These are phyloP conservation scores for Apis laboriosa DNA, from an alignment of 1,140 invertebrate genomes.

Conservation along the genomic window DNA sequence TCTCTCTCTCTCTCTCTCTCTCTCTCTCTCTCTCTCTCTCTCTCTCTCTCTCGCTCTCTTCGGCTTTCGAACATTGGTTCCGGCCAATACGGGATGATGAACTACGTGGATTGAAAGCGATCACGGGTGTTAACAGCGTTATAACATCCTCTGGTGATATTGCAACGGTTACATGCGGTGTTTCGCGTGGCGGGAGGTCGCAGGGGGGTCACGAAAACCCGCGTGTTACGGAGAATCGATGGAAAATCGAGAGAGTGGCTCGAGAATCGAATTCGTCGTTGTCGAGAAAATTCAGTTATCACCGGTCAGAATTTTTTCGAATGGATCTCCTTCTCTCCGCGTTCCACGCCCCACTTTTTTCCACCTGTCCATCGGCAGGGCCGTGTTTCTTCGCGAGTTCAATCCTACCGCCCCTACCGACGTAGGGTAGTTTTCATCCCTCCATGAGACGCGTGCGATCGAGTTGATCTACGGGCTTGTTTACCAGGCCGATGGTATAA, in stretches of 20 bases:
- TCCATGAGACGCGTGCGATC: conserved; percentile 1
- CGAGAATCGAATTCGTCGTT: background rate
- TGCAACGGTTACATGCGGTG: conserved; percentile 60
- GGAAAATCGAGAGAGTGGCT: background rate
- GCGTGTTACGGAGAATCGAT: conserved; percentile 3
- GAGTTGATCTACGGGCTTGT: conserved; percentile 60
- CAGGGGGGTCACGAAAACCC: no score
- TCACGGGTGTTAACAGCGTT: conserved; percentile 79
- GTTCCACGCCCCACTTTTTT: background rate
- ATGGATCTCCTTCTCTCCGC: background rate
- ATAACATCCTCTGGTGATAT: conserved; percentile 69
- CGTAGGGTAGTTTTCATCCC: background rate
- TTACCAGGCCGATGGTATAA: conserved; percentile 50
- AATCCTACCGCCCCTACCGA: background rate
- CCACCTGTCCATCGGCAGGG: background rate
- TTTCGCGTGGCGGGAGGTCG: conserved; percentile 60
- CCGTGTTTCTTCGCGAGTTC: conserved; percentile 15
- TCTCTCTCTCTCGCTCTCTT: background rate
- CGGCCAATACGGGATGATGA: conserved; percentile 77
- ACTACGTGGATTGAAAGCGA: conserved; percentile 80
- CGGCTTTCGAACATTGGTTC: conserved; percentile 24
- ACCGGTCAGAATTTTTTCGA: background rate
- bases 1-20: background rate
- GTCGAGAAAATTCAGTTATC: conserved; percentile 33
- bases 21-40: background rate